phyloP scores from a whole-genome alignment of 2,888 invertebrate genomes.

The Bellardia pandia region DNA sequence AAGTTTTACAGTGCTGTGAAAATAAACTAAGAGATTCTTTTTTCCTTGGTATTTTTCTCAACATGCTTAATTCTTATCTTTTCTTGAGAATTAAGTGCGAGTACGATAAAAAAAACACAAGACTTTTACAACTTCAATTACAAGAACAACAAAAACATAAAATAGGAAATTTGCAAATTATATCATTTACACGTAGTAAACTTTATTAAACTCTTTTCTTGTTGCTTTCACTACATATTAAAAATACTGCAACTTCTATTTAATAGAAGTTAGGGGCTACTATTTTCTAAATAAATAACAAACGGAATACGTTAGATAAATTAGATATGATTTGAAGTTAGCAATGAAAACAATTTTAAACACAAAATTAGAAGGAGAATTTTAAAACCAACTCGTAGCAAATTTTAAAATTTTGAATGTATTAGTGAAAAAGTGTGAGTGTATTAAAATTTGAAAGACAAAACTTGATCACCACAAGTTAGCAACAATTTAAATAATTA shows the following conservation, averaged over 20 bases:
- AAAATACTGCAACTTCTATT: neutral
- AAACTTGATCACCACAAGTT: too few relatives aligned
- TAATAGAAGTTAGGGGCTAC: neutral
- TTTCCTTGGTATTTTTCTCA: neutral
- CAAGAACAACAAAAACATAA: slow-evolving; percentile 25
- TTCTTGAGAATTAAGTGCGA: slow-evolving; percentile 20
- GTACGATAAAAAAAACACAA: slow-evolving; percentile 13
- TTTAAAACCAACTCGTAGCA: too few relatives aligned
- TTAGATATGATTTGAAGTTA: too few relatives aligned
- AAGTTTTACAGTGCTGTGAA: slow-evolving; percentile 22
- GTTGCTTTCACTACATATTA: slow-evolving; percentile 10
- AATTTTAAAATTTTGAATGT: too few relatives aligned
- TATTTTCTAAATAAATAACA: neutral
- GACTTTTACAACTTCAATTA: slow-evolving; percentile 52
- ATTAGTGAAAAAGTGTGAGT: too few relatives aligned
- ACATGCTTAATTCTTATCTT: slow-evolving; percentile 36
- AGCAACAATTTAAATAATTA: too few relatives aligned
- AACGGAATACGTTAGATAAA: too few relatives aligned
- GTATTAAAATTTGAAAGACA: too few relatives aligned
- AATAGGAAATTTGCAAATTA: slow-evolving; percentile 61
- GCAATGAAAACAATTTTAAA: too few relatives aligned
- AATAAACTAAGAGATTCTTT: neutral
- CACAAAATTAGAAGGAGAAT: too few relatives aligned
- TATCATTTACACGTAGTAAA: slow-evolving; percentile 67
- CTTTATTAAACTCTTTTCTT: slow-evolving; percentile 30